Conservation (phyloP, 2,113 vertebrate species). For the Muscicapa adusta region DNA sequence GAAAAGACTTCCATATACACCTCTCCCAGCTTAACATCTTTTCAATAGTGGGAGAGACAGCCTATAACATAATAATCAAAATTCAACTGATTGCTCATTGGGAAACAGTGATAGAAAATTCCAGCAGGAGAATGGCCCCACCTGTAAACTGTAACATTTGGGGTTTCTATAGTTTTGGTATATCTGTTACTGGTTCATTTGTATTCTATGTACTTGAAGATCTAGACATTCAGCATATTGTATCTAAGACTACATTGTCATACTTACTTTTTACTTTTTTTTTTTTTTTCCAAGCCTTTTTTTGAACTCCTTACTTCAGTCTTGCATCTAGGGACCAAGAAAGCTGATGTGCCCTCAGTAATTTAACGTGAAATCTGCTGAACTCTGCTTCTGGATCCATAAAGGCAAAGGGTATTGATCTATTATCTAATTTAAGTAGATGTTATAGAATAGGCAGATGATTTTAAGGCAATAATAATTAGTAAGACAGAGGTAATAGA, state of each 20-base stretch:
- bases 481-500: conserved; percentile 24
- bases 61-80: conserved; percentile 1
- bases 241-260: conserved; percentile 36
- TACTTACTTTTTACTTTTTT: background rate
- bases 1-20: background rate
- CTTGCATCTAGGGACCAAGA: background rate
- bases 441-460: background rate
- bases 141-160: conserved; percentile 24
- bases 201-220: conserved; percentile 49
- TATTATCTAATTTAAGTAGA: background rate
- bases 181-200: conserved; percentile 58
- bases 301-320: conserved; percentile 1
- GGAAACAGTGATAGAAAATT: background rate
- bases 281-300: background rate
- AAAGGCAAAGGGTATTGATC: background rate
- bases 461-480: conserved; percentile 9
- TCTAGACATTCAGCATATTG: conserved; percentile 16
- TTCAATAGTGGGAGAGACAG: background rate
- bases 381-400: background rate
- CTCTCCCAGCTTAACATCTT: background rate
- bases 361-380: background rate
- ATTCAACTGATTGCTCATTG: background rate
- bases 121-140: conserved; percentile 19
- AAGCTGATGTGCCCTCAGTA: background rate
- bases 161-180: conserved; percentile 40